These are phyloP conservation scores for Protonibea diacanthus DNA, from an alignment of 2,797 vertebrate species.

Conservation along the genomic window DNA sequence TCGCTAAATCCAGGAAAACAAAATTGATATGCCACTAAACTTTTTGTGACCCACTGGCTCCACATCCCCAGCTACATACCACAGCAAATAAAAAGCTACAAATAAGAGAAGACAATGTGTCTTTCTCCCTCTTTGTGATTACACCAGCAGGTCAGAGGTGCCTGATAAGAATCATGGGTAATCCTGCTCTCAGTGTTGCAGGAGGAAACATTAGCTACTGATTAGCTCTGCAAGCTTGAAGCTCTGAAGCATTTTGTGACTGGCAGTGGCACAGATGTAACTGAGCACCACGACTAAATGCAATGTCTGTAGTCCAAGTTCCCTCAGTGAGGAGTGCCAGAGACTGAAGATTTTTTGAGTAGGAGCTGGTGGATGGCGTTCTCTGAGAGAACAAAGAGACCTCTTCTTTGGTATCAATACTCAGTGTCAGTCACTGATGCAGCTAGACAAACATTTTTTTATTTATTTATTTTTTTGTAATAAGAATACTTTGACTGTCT, in stretches of 20 bases:
- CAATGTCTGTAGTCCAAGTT: constrained; percentile 33
- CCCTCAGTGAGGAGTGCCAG: constrained; percentile 24
- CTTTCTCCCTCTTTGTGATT: constrained; percentile 44
- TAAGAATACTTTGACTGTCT: constrained; percentile 7
- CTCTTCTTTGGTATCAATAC: constrained; percentile 46
- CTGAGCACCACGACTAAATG: constrained; percentile 61
- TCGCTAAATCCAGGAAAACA: background rate
- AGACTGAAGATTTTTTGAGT: constrained; percentile 33
- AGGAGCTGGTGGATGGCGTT: constrained; percentile 32
- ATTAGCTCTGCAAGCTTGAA: constrained; percentile 60
- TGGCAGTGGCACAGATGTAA: constrained; percentile 57
- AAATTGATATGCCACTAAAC: background rate
- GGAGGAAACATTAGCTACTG: constrained; percentile 62
- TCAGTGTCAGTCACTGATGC: constrained; percentile 57
- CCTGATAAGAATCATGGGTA: constrained; percentile 68
- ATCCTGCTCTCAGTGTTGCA: constrained; percentile 53
- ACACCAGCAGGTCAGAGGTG: constrained; percentile 48
- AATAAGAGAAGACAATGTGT: constrained; percentile 61
- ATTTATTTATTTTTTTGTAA: constrained; percentile 36
- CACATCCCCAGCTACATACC: background rate
- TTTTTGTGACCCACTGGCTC: constrained; percentile 1
- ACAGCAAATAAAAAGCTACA: constrained; percentile 32
- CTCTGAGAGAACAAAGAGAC: constrained; percentile 47
- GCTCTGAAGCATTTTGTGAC: constrained; percentile 58
- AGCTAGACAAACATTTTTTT: constrained; percentile 6